Base-by-base conservation (phyloP, 2,888 invertebrate species). In the Boloria euphrosyne region DNA sequence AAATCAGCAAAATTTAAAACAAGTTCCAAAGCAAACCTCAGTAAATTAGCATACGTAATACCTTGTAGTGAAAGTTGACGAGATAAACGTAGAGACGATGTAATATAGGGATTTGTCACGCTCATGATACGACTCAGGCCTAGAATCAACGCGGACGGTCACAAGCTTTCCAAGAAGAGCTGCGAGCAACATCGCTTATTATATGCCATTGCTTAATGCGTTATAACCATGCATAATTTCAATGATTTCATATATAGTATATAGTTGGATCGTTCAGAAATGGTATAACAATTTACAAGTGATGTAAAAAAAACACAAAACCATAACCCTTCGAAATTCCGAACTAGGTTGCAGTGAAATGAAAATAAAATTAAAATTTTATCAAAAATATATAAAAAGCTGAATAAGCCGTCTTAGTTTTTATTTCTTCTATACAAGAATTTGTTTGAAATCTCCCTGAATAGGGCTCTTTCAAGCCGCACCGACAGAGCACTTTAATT, bases 401-500 rank as follows among this genome's bases (percentile, higher is more conserved):
- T 60, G 69, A 50, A 65, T 62, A 64, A 67, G 65, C 65, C 71
- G 71, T 76, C 76, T 76, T 74, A 74, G 71, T 73, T 70, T 69
- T 70, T 62, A 72, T 72, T 69, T 73, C 72, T 71, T 71, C 71
- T 73, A 71, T 73, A 74, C 72, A 67, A 71, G 68, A 74, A 68
- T 71, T 73, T 68, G 72, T 75, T 75, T 75, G 73, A 73, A 75
- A 69, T 69, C 71, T 27, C 66, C 63, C 71, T 83, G 78, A 81
- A 82, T 80, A 73, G 74, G 73, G 74, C 74, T 74, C 77, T 78
- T 82, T 80, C 74, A 76, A 74, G 72, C 72, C 72, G 70, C 70
- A 65, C 68, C 58, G 51, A 65, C 65, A 71, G 70, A 72, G 74
- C 74, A 73, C 74, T 75, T 76, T 82, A 80, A 82, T 81, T 81